Conservation (phyloP, 2,797 vertebrate genomes). For the Cyprinodon diabolis region DNA sequence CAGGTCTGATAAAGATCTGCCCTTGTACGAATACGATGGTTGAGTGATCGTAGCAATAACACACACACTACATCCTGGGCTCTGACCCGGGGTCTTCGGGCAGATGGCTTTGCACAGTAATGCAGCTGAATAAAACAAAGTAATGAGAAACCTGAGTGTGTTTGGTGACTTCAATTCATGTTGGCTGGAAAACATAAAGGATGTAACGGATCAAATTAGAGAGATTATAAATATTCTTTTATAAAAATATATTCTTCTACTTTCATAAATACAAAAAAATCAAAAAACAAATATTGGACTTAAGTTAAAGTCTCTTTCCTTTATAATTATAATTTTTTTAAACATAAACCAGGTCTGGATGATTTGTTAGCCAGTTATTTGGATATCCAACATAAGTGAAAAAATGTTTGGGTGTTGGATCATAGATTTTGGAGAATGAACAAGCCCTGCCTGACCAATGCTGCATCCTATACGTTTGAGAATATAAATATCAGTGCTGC, state of each 20-base stretch:
- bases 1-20: constrained; percentile 36
- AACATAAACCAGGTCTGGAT: no score
- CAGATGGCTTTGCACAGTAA: constrained; percentile 25
- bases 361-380: no score
- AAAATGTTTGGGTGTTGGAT: no score
- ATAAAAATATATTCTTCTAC: background rate
- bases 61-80: background rate
- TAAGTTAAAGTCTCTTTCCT: background rate
- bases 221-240: background rate
- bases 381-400: no score
- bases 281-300: background rate
- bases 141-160: constrained; percentile 40
- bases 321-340: no score
- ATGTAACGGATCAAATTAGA: background rate
- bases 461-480: no score
- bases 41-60: background rate
- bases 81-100: constrained; percentile 6
- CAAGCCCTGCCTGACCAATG: no score
- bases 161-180: background rate
- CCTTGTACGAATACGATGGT: constrained; percentile 32
- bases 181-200: background rate
- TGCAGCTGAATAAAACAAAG: constrained; percentile 29
- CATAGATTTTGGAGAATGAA: no score
- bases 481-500: no score
- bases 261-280: background rate